These are phyloP conservation scores for Dipus sagitta DNA, from an alignment of 2,797 vertebrate species.

Conservation along the genomic window DNA sequence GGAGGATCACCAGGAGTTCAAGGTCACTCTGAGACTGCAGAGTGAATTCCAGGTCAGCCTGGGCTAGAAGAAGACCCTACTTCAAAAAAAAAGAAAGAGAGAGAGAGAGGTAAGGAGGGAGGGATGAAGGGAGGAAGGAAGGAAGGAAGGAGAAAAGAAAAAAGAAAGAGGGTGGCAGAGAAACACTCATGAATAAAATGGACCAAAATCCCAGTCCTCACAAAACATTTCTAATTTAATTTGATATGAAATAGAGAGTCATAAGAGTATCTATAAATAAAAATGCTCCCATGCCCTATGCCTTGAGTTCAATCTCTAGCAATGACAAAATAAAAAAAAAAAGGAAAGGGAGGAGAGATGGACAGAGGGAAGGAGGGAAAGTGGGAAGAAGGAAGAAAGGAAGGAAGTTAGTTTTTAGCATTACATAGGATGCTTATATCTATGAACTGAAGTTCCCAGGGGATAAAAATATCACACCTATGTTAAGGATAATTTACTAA, in stretches of 20 bases:
- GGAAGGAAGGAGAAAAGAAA: too few species aligned
- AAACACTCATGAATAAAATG: conserved; percentile 2
- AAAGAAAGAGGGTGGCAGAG: too few species aligned
- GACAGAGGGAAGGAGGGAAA: neutral
- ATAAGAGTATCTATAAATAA: conserved; percentile 29
- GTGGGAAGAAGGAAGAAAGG: neutral
- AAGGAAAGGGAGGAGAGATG: neutral
- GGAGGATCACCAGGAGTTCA: too few species aligned
- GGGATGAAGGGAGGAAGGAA: too few species aligned
- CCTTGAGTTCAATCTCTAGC: neutral
- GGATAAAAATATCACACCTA: neutral
- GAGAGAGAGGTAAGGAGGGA: too few species aligned
- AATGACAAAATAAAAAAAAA: neutral
- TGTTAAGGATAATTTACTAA: neutral
- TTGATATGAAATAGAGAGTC: conserved; percentile 16
- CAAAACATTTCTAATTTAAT: conserved; percentile 50
- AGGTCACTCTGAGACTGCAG: too few species aligned
- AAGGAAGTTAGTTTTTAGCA: neutral
- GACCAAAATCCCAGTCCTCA: conserved; percentile 35
- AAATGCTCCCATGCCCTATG: neutral
- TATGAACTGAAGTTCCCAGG: neutral
- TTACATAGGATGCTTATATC: conserved; percentile 40
- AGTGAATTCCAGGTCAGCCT: too few species aligned
- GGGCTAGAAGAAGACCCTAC: too few species aligned
- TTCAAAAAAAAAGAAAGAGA: too few species aligned